Conservation (phyloP, 2,113 vertebrate genomes). For the Syngnathus floridae region DNA sequence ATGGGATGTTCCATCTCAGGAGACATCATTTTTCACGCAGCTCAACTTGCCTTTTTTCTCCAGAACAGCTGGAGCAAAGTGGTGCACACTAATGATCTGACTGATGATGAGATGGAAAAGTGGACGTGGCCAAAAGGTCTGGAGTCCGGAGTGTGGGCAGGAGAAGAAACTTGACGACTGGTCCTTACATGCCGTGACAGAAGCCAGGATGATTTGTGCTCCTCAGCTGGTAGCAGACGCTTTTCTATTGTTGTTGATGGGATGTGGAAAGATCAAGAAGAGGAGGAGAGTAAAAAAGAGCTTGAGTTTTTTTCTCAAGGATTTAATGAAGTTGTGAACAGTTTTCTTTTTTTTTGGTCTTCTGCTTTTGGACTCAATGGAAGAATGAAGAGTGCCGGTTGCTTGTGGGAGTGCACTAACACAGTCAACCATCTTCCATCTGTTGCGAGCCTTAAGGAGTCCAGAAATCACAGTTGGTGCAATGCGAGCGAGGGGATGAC, state of each 20-base stretch:
- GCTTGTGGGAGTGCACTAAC: not conserved
- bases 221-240: constrained; percentile 17
- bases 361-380: not conserved
- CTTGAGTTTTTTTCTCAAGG: not conserved
- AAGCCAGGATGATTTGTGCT: not conserved
- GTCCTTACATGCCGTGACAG: constrained; percentile 4
- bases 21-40: not conserved
- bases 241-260: constrained; percentile 26
- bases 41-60: not conserved
- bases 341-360: not conserved
- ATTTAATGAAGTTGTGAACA: constrained; percentile 7
- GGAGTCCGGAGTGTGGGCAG: constrained; percentile 26
- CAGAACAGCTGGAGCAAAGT: not conserved
- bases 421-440: not conserved
- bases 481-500: not conserved
- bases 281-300: not conserved
- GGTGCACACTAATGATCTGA: not conserved
- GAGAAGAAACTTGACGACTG: constrained; percentile 25
- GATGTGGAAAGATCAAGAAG: constrained; percentile 1
- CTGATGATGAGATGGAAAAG: constrained; percentile 3
- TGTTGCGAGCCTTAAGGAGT: not conserved
- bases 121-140: constrained; percentile 16
- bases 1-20: not conserved
- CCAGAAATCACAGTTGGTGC: not conserved
- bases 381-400: not conserved